Percentiles rank a stretch among this genome's conserved stretches.
Conservation (phyloP, 1,140 invertebrate genomes). For the Ericerus pela region DNA sequence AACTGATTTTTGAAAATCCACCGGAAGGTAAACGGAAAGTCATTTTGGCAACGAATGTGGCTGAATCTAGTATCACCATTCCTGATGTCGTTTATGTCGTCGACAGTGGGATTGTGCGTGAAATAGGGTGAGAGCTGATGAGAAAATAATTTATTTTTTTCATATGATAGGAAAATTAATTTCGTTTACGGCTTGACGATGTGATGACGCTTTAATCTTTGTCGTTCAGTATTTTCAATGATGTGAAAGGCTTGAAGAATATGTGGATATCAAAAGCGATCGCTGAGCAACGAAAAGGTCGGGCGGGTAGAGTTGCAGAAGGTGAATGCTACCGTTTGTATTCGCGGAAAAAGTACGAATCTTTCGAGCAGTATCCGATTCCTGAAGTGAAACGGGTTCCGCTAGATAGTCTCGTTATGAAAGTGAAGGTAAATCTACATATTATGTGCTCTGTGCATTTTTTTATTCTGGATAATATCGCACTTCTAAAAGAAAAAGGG, state of each 20-base stretch:
- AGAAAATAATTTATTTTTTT: background rate
- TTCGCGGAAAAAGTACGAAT: constrained; percentile 33
- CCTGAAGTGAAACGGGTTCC: constrained; percentile 46
- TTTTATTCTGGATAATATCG: too few species aligned
- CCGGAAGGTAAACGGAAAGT: constrained; percentile 31
- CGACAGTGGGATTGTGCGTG: constrained; percentile 34
- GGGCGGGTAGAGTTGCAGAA: constrained; percentile 50
- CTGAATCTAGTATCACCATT: constrained; percentile 77
- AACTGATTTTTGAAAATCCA: constrained; percentile 16
- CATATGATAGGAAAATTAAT: background rate
- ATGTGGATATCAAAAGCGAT: constrained; percentile 43
- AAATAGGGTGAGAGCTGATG: constrained; percentile 17
- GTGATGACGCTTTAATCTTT: constrained; percentile 1
- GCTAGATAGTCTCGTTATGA: constrained; percentile 45
- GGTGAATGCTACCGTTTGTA: constrained; percentile 69
- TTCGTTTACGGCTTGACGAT: background rate
- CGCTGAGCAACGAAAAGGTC: constrained; percentile 45
- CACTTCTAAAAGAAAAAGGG: too few species aligned
- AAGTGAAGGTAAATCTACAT: constrained; percentile 35
- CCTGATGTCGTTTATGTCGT: constrained; percentile 78
- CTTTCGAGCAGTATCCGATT: constrained; percentile 35
- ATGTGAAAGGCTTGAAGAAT: constrained; percentile 26
- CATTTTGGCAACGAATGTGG: constrained; percentile 62
- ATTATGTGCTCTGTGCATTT: too few species aligned
- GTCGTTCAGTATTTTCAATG: constrained; percentile 27